phyloP scores from a whole-genome alignment of 2,113 vertebrate genomes.

The Nasalis larvatus region DNA sequence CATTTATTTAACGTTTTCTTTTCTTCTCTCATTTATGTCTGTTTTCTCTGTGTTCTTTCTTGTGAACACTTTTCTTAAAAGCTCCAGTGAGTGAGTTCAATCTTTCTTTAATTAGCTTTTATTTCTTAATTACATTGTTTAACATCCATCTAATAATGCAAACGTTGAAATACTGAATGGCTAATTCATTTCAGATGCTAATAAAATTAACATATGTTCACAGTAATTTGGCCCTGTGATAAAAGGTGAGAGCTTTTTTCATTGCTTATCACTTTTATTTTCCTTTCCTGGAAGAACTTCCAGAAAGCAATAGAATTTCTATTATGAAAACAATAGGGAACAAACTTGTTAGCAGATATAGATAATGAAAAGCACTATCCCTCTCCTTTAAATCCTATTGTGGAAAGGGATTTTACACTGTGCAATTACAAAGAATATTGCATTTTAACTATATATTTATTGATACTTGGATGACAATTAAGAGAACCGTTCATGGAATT shows the following conservation, averaged over 20 bases:
- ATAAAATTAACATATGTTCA: constrained; percentile 6
- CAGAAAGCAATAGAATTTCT: neutral
- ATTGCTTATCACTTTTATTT: neutral
- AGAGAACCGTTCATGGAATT: neutral
- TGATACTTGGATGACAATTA: neutral
- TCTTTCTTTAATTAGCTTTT: neutral
- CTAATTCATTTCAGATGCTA: neutral
- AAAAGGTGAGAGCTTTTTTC: constrained; percentile 27
- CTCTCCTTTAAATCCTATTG: constrained; percentile 52
- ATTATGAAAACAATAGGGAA: constrained; percentile 23
- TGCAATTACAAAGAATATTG: neutral
- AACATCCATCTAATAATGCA: neutral
- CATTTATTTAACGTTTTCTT: neutral
- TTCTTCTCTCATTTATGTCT: neutral
- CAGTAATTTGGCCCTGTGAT: neutral
- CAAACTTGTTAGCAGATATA: constrained; percentile 36
- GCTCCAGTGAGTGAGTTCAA: neutral
- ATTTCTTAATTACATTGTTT: constrained; percentile 6
- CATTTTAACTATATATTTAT: neutral
- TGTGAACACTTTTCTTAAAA: neutral
- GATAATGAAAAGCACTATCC: constrained; percentile 16
- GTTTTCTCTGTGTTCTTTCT: neutral
- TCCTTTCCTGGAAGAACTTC: constrained; percentile 44
- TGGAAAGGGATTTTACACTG: neutral
- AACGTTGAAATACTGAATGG: neutral